These are phyloP conservation scores for Enteromius trimaculatus DNA, from an alignment of 2,797 vertebrate genomes.

Conservation along the genomic window DNA sequence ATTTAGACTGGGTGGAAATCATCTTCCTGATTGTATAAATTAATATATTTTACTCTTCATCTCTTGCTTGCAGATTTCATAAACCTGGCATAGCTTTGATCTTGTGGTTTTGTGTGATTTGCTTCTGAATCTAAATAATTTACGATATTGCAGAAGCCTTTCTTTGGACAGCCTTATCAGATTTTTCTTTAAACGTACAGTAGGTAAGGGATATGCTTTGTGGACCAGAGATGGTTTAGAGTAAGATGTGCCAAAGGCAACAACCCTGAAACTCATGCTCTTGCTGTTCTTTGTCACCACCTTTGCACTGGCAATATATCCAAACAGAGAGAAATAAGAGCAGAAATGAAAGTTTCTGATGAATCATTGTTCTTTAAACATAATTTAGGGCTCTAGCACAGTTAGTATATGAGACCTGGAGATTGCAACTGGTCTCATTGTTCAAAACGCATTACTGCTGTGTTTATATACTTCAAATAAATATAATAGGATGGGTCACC, in stretches of 20 bases:
- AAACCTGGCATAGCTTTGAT: conserved; percentile 71
- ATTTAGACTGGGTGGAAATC: conserved; percentile 57
- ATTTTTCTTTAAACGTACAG: background rate
- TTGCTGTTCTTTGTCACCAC: background rate
- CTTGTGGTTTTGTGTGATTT: conserved; percentile 66
- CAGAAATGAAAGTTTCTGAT: background rate
- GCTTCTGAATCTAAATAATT: conserved; percentile 66
- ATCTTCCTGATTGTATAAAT: conserved; percentile 59
- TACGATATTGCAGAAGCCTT: conserved; percentile 66
- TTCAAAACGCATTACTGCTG: background rate
- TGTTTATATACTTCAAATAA: background rate
- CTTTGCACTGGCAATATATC: background rate
- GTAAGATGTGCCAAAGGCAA: background rate
- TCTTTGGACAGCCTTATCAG: conserved; percentile 49
- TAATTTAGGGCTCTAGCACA: background rate
- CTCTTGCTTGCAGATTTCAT: conserved; percentile 58
- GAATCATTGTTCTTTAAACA: background rate
- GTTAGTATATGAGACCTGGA: background rate
- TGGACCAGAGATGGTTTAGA: background rate
- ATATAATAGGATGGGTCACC: background rate
- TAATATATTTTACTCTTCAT: conserved; percentile 56
- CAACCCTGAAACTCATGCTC: background rate
- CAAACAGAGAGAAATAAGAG: background rate
- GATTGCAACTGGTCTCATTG: background rate
- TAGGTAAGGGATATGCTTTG: background rate